Evolutionary conservation across 1,140 invertebrate species (phyloP), one percentile per base, ranked within the genome.

Genomic region (Triops longicaudatus): DNA sequence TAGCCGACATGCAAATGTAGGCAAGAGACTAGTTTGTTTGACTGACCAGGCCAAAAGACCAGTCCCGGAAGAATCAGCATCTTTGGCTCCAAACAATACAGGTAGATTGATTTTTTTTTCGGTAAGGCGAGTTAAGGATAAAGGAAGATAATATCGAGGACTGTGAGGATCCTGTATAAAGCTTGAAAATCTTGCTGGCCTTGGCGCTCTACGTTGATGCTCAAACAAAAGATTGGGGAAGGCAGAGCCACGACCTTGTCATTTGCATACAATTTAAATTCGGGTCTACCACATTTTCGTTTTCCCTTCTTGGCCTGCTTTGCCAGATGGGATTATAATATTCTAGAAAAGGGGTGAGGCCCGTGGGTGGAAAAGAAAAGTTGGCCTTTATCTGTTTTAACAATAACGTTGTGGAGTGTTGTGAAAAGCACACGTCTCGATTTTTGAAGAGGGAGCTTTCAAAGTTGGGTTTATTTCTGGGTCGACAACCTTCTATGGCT

Each of bases 331-430:
- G 14, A 63, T n/a, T 63, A n/a, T 0, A n/a, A 63, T 63, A 63
- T 5, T 63, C 50, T 63, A 63, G 50, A 63, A 63, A 63, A 63
- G 50, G n/a, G 50, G 50, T 63, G n/a, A 63, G 50, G n/a, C 50
- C 6, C 50, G n/a, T 63, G 50, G 50, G 50, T n/a, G 50, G 50
- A 17, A 22, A 63, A 63, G 14, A 17, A 63, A 63, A n/a, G 50
- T 63, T 63, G 14, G 4, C 50, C n/a, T 37, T 37, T 37, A 37
- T 37, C 31, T 37, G 31, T 37, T 37, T 37, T 37, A 37, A 37
- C 31, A 37, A 37, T 37, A 37, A 37, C 31, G 31, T 37, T 2
- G 31, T 37, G 2, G 31, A 37, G 31, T 37, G 31, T 7, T 37
- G 31, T 37, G 2, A 37, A 37, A 37, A 37, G 31, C 31, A 37